phyloP scores from a whole-genome alignment of 2,888 invertebrate species.

The Chloroclysta siterata region DNA sequence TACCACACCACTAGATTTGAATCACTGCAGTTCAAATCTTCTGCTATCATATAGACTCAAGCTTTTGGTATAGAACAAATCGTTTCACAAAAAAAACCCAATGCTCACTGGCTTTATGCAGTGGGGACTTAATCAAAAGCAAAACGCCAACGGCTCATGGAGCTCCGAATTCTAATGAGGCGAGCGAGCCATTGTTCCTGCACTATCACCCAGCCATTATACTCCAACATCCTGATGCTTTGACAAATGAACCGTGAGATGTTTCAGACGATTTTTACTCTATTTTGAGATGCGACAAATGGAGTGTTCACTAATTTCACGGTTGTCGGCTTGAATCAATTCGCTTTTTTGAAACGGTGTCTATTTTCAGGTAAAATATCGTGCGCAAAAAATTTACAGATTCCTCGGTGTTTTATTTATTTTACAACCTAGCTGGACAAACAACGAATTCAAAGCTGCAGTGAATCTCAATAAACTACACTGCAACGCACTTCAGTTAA shows the following conservation, averaged over 20 bases:
- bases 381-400: neutral
- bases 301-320: conserved; percentile 16
- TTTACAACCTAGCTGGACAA: neutral
- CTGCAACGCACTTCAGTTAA: no score
- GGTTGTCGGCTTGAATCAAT: conserved; percentile 9
- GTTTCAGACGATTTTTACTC: conserved; percentile 16
- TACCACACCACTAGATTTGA: no score
- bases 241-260: conserved; percentile 26
- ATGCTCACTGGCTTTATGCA: neutral
- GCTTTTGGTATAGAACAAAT: no score
- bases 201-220: conserved; percentile 12
- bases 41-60: no score
- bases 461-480: no score
- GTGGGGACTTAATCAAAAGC: neutral
- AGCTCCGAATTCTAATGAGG: conserved; percentile 26
- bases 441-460: neutral
- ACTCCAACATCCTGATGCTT: conserved; percentile 16
- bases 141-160: neutral
- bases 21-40: no score
- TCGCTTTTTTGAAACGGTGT: neutral
- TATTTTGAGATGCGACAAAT: conserved; percentile 18
- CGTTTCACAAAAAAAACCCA: neutral
- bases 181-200: conserved; percentile 37
- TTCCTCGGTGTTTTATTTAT: neutral
- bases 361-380: conserved; percentile 3